Conservation (phyloP, 2,113 vertebrate species). For the Phoenicopterus ruber region DNA sequence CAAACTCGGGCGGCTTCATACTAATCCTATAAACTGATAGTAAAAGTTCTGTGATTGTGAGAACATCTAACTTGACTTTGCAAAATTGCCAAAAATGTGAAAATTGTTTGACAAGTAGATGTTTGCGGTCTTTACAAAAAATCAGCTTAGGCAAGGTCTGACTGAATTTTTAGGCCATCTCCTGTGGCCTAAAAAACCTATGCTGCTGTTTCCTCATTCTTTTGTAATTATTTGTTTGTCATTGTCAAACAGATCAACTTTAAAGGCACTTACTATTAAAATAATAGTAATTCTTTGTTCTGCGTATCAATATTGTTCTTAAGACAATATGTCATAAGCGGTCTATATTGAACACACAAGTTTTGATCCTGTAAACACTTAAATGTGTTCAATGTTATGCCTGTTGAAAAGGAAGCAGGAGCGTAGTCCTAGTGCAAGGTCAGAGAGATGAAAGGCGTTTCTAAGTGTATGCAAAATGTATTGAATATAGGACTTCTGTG, state of each 20-base stretch:
- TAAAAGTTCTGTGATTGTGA: background rate
- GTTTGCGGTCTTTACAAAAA: background rate
- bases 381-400: background rate
- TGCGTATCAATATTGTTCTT: accelerated
- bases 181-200: background rate
- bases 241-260: background rate
- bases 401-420: background rate
- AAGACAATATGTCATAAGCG: background rate
- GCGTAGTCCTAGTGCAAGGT: background rate
- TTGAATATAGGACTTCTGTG: background rate
- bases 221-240: background rate
- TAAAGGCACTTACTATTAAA: background rate
- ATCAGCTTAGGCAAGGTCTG: background rate
- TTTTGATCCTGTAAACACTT: background rate
- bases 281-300: background rate
- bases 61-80: background rate
- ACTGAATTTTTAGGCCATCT: background rate
- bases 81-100: background rate
- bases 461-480: background rate
- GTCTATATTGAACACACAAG: background rate
- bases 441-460: background rate
- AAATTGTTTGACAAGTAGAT: background rate
- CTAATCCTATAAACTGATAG: background rate
- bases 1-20: background rate
- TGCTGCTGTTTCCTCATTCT: background rate